Evolutionary conservation across 2,797 vertebrate species (phyloP).

Genomic region (Scolopax rusticola): DNA sequence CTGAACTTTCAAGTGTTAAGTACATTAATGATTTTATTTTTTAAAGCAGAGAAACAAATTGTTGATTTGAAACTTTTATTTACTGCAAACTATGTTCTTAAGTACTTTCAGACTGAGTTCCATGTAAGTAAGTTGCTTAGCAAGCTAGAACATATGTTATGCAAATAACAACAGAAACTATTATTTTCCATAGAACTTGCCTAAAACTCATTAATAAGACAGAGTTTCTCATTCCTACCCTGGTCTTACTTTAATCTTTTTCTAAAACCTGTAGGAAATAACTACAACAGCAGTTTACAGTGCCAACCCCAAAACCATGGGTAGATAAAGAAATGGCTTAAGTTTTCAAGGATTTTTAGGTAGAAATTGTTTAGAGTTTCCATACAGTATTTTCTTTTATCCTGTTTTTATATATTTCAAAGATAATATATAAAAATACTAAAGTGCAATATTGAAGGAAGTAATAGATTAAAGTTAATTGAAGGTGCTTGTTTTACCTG

Average conservation of each 20-base stretch:
- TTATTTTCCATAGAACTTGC: conserved; percentile 39
- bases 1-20: not conserved
- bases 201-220: conserved; percentile 23
- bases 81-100: conserved; percentile 31
- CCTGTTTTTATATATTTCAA: not conserved
- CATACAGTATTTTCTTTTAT: not conserved
- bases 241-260: conserved; percentile 14
- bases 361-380: not conserved
- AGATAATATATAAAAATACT: not conserved
- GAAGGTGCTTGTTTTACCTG: not conserved
- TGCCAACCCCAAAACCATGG: not conserved
- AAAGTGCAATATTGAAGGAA: not conserved
- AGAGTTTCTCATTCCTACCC: conserved; percentile 45
- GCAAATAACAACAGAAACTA: conserved; percentile 68
- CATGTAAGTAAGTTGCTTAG: conserved; percentile 42
- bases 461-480: not conserved
- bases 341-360: not conserved
- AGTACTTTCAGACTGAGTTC: conserved; percentile 52
- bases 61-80: conserved; percentile 54
- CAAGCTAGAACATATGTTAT: conserved; percentile 61
- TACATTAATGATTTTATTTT: conserved; percentile 24
- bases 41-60: conserved; percentile 12
- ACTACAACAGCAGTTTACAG: not conserved
- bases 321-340: not conserved
- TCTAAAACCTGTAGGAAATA: not conserved